These are phyloP conservation scores for Ursus arctos DNA, from an alignment of 2,113 vertebrate species.

Conservation along the genomic window DNA sequence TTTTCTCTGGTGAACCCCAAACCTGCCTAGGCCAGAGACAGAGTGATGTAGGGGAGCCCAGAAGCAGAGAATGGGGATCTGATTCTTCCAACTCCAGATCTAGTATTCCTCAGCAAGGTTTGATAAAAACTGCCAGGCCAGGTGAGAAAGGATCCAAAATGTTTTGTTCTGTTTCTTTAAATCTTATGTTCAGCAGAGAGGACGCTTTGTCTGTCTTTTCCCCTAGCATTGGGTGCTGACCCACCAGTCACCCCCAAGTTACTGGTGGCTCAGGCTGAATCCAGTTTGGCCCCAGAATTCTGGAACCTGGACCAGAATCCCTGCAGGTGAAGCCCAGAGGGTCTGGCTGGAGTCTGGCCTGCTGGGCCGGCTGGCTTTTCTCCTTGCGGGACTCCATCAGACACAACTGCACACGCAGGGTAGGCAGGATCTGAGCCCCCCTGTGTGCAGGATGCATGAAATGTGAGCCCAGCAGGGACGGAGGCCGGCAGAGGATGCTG, in stretches of 20 bases:
- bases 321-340: slow-evolving; percentile 49
- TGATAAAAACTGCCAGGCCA: slow-evolving; percentile 5
- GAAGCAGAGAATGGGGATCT: background rate
- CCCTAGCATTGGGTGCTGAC: background rate
- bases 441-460: slow-evolving; percentile 53
- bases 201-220: background rate
- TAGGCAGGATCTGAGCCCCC: background rate
- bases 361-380: background rate
- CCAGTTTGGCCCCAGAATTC: slow-evolving; percentile 52
- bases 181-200: background rate
- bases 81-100: background rate
- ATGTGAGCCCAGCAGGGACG: slow-evolving; percentile 58
- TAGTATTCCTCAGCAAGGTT: background rate
- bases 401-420: background rate
- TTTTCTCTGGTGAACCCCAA: slow-evolving; percentile 26
- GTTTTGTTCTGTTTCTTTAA: slow-evolving; percentile 23
- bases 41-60: background rate
- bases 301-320: background rate
- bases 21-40: background rate
- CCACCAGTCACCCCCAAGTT: background rate
- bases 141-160: slow-evolving; percentile 21
- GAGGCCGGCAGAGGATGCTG: slow-evolving; percentile 39
- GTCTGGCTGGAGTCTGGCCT: slow-evolving; percentile 29
- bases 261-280: slow-evolving; percentile 20
- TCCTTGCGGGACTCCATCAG: slow-evolving; percentile 52